Evolutionary conservation across 1,140 invertebrate genomes (phyloP), one percentile per base, ranked within the genome.

Genomic region (Zaprionus camerounensis): DNA sequence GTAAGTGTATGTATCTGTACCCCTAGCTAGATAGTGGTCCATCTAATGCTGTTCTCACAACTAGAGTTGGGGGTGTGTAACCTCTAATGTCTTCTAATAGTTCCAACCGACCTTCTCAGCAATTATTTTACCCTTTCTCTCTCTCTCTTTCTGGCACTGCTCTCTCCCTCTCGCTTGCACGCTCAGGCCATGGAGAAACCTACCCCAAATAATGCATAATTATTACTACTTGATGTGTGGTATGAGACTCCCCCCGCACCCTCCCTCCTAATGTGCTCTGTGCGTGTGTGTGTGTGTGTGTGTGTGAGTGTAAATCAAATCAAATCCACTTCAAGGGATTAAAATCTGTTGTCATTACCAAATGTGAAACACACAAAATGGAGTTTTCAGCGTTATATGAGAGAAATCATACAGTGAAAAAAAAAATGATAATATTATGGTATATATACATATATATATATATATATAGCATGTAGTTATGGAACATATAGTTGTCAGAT

Each of bases 221-320:
- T 85, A 84, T 84, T 65, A 76, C 78, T 75, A 66, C 82, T 78
- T 85, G 82, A 86, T 85, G 81, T 84, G 82, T 84, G 82, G 81
- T 83, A 78, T 80, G 81, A 66, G 64, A 56, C 61, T 69, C 46
- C 28, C 63, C 20, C 66, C 44, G 51, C 57, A 64, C 34, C 53
- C 31, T 67, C 46, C 41, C 26, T 63, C 31, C 36, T 34, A 49
- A 65, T 64, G 41, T 51, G 31, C 11, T 53, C 11, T 22, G 17
- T 3, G 28, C 17, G n/a, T n/a, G n/a, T 57, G 20, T 22, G 20
- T 3, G 28, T 26, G 55, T 41, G 55, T 53, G 55, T 34, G 51
- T 57, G 34, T 65, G 31, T 22, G 49, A 55, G 34, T n/a, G 20
- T 31, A 59, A 31, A 70, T 71, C 41, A 71, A 76, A 65, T 76